Evolutionary conservation across 2,113 vertebrate genomes (phyloP), one percentile per base, ranked within the genome.

Genomic region (Amia ocellicauda): DNA sequence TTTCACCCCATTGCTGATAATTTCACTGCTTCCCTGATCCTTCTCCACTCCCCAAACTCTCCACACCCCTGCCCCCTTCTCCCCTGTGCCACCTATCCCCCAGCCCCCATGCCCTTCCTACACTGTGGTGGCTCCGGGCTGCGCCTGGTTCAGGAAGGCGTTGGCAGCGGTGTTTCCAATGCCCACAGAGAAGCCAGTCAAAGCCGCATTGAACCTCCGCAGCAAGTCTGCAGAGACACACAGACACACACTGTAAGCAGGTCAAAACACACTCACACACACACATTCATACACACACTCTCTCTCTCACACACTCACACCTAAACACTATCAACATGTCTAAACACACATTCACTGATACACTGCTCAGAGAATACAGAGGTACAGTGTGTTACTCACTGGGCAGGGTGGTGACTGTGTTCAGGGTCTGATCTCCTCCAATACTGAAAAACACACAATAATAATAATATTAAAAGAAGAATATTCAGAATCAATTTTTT

Each of bases 71-170:
- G n/a, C n/a, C n/a, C n/a, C n/a, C n/a, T n/a, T n/a, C n/a, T n/a
- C n/a, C n/a, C n/a, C n/a, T n/a, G n/a, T n/a, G n/a, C n/a, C n/a
- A n/a, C n/a, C n/a, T n/a, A n/a, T n/a, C n/a, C n/a, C n/a, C n/a
- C n/a, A n/a, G n/a, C n/a, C n/a, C n/a, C n/a, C n/a, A n/a, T n/a
- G n/a, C n/a, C n/a, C n/a, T n/a, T n/a, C n/a, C n/a, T n/a, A n/a
- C n/a, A n/a, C n/a, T n/a, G n/a, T 84, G 70, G 81, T 79, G 2
- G 93, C 91, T 80, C 91, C 90, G 0, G 93, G 64, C 56, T 94
- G 88, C 47, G 95, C 95, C 77, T 92, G 93, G 75, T 97, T 98
- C 63, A 99, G 82, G 79, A 91, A 94, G 0, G 94, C 85, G 7
- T 64, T 53, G 0, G 69, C 24, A 2, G 68, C 58, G 28, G 72